Percentiles rank a stretch among this genome's conserved stretches.
Conservation (phyloP, 2,797 vertebrate species). For the Garrulus glandarius region DNA sequence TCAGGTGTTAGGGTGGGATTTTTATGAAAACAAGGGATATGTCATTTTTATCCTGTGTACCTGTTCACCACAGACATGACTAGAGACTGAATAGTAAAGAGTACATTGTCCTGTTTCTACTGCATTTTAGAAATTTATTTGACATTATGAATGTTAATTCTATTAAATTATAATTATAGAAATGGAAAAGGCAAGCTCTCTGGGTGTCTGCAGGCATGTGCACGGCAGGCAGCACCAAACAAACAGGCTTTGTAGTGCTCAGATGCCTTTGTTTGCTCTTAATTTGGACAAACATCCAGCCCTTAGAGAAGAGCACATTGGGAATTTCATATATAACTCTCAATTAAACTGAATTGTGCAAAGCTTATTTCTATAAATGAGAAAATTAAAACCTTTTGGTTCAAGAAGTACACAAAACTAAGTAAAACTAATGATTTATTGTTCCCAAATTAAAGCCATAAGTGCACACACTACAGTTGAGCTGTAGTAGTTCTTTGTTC, state of each 20-base stretch:
- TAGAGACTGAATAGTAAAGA: background rate
- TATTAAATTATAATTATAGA: background rate
- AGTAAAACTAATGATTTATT: conserved; percentile 58
- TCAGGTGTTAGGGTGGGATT: background rate
- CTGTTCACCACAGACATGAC: background rate
- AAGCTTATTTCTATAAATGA: conserved; percentile 63
- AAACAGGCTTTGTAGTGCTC: conserved; percentile 4
- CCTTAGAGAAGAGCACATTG: conserved; percentile 12
- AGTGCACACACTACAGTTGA: conserved; percentile 3
- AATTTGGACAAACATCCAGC: conserved; percentile 28
- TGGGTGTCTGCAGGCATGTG: background rate
- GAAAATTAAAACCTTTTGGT: conserved; percentile 63
- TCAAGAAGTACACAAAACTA: conserved; percentile 27
- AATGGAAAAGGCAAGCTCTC: background rate
- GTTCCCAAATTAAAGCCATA: conserved; percentile 54
- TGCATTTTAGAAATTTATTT: background rate
- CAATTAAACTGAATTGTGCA: conserved; percentile 49
- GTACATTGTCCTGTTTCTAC: background rate
- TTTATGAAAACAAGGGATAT: background rate
- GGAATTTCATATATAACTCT: conserved; percentile 36
- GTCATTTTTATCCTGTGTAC: background rate
- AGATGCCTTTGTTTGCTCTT: conserved; percentile 29
- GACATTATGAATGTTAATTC: background rate
- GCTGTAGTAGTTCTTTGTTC: conserved; percentile 49
- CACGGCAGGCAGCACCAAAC: background rate